These are phyloP conservation scores for Sebastes itinus DNA, from an alignment of 2,797 vertebrate genomes.

Conservation along the genomic window DNA sequence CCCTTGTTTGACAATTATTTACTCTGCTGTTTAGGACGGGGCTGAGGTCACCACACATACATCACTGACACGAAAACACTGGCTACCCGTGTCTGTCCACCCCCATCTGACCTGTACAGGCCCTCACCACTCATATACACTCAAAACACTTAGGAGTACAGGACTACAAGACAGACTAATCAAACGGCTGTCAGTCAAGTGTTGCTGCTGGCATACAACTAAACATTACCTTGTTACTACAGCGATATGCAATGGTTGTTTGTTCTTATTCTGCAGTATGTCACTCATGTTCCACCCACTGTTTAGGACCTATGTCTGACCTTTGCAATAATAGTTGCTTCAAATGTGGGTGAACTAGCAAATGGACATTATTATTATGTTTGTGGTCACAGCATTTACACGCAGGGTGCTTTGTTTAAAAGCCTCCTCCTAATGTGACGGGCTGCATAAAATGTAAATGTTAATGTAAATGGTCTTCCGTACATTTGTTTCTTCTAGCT, in stretches of 20 bases:
- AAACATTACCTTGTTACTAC: background rate
- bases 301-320: background rate
- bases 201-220: background rate
- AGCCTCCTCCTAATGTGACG: background rate
- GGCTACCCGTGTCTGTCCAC: conserved; percentile 47
- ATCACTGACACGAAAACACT: conserved; percentile 74
- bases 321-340: background rate
- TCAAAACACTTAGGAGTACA: conserved; percentile 5
- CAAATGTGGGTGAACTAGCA: background rate
- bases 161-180: background rate
- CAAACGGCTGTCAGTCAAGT: conserved; percentile 25
- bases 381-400: background rate
- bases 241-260: background rate
- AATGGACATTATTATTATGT: background rate
- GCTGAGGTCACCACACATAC: conserved; percentile 71
- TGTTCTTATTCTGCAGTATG: background rate
- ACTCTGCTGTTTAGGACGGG: conserved; percentile 75
- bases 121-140: conserved; percentile 15
- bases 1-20: conserved; percentile 86
- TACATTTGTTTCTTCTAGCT: conserved; percentile 3
- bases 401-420: conserved; percentile 16
- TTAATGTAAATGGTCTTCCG: conserved; percentile 38
- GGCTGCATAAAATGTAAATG: conserved; percentile 41
- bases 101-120: conserved; percentile 36
- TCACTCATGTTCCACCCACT: background rate